Evolutionary conservation across 92 coral and sea anemone genomes (phyloP).

Genomic region (Porites cylindrica): DNA sequence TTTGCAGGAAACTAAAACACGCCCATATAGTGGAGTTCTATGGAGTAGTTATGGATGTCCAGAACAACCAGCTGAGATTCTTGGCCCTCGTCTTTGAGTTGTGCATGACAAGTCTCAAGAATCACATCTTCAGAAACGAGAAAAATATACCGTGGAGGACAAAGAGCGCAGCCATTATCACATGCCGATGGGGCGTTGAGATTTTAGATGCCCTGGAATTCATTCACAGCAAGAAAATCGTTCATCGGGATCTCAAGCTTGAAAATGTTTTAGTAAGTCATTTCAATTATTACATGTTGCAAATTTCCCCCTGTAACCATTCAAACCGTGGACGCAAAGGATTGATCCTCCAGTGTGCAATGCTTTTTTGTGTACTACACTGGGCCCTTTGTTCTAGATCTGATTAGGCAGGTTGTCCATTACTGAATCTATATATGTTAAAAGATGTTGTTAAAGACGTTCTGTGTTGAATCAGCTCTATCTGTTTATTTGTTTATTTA

Average conservation of each 20-base stretch:
- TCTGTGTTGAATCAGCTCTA: too few species aligned
- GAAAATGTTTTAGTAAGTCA: slow-evolving; percentile 19
- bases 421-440: too few species aligned
- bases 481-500: too few species aligned
- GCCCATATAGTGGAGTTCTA: slow-evolving; percentile 4
- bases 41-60: slow-evolving; percentile 16
- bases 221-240: too few species aligned
- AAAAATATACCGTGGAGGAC: slow-evolving; percentile 3
- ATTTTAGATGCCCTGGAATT: slow-evolving; percentile 25
- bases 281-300: too few species aligned
- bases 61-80: neutral
- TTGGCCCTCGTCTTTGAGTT: neutral
- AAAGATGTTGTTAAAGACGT: too few species aligned
- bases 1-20: slow-evolving; percentile 15
- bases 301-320: too few species aligned
- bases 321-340: too few species aligned
- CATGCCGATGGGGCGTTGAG: neutral
- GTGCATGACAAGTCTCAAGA: neutral
- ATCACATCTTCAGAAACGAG: neutral
- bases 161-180: neutral
- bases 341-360: too few species aligned
- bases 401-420: too few species aligned
- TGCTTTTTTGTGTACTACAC: too few species aligned
- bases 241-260: slow-evolving; percentile 4
- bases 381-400: too few species aligned